Conservation (phyloP, 37 sponge, comb jelly and placozoan genomes). For the Lycopodina hypogea region DNA sequence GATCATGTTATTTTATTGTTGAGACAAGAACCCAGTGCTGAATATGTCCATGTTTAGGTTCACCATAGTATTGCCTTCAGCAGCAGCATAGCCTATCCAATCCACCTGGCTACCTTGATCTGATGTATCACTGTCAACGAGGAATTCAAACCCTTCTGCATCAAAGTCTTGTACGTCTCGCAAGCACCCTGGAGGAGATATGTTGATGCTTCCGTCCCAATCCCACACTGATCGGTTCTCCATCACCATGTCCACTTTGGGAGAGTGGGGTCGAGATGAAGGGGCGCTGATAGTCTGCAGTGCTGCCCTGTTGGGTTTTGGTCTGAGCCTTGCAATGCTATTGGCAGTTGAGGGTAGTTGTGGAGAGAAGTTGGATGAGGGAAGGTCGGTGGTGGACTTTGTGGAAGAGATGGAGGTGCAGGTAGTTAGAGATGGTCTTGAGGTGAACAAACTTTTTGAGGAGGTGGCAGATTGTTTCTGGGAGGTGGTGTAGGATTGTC, state of each 20-base stretch:
- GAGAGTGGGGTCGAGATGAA: slow-evolving; percentile 26
- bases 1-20: neutral
- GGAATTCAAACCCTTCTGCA: no score
- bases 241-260: neutral
- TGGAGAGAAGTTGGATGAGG: neutral
- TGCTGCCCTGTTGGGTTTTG: slow-evolving; percentile 1
- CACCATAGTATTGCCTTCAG: neutral
- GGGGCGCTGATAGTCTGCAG: slow-evolving; percentile 15
- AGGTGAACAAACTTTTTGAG: no score
- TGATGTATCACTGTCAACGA: neutral
- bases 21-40: neutral
- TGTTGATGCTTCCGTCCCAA: neutral
- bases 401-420: neutral
- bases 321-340: slow-evolving; percentile 43
- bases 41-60: neutral
- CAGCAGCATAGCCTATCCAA: neutral
- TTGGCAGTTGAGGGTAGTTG: neutral
- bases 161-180: slow-evolving; percentile 2
- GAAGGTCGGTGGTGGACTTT: neutral
- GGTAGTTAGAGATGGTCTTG: neutral
- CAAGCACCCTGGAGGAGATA: slow-evolving; percentile 51
- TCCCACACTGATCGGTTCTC: neutral
- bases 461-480: neutral
- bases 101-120: neutral
- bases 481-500: neutral